Evolutionary conservation across 2,797 vertebrate genomes (phyloP).

Genomic region (Pangasius macronema): DNA sequence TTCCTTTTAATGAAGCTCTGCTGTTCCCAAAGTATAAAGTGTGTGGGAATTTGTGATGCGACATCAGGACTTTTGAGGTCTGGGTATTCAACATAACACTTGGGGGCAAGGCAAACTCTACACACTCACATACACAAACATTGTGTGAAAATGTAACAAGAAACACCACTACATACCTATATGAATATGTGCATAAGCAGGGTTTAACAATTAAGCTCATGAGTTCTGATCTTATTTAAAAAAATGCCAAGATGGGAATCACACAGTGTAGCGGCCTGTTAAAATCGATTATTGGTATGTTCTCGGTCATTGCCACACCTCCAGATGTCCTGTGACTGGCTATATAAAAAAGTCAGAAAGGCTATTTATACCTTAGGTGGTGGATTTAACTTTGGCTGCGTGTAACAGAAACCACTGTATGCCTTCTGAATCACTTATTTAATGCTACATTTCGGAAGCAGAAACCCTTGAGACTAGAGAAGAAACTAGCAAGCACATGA

Average conservation of each 20-base stretch:
- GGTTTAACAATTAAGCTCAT: not conserved
- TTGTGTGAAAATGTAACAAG: not conserved
- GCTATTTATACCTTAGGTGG: not conserved
- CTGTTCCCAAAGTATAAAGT: not conserved
- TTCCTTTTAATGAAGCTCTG: not conserved
- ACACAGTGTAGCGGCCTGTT: not conserved
- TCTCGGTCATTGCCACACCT: not conserved
- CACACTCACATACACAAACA: not conserved
- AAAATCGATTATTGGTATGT: not conserved
- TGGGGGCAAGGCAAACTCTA: too few relatives aligned
- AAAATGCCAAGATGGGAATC: not conserved
- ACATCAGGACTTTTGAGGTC: not conserved
- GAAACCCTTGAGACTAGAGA: constrained; percentile 19
- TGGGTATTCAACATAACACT: not conserved
- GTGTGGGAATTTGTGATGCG: not conserved
- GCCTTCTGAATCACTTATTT: not conserved
- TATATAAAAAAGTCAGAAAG: not conserved
- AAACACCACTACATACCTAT: not conserved
- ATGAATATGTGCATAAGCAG: not conserved
- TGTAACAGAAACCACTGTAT: not conserved
- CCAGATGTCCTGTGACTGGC: not conserved
- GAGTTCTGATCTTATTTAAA: not conserved
- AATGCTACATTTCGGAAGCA: constrained; percentile 29
- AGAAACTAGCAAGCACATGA: constrained; percentile 29
- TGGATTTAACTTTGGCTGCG: not conserved